These are phyloP conservation scores for Drosophila willistoni DNA, from an alignment of 1,140 invertebrate species.

Conservation along the genomic window DNA sequence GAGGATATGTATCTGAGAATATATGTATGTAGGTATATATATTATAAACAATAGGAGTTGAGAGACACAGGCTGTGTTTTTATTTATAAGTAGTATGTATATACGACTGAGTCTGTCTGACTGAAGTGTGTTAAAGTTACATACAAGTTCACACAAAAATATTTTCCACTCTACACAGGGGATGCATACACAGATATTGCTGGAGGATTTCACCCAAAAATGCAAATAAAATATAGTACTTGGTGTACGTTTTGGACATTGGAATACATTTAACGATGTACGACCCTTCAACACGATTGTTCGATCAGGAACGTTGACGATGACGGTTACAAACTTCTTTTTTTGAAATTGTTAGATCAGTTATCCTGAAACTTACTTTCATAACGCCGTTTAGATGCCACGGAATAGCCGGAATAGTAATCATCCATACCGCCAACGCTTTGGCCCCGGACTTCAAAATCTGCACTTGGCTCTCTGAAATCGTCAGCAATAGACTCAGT, in stretches of 20 bases:
- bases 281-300: conserved; percentile 12
- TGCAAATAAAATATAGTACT: too few species aligned
- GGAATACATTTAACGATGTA: conserved; percentile 1
- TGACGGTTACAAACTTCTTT: conserved; percentile 7
- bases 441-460: conserved; percentile 69
- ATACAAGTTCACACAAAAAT: background rate
- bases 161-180: too few species aligned
- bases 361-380: conserved; percentile 72
- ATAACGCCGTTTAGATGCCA: conserved; percentile 62
- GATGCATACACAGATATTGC: too few species aligned
- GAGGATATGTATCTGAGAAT: conserved; percentile 6
- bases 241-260: background rate
- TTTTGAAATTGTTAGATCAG: background rate
- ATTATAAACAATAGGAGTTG: background rate
- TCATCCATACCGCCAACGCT: conserved; percentile 79
- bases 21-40: background rate
- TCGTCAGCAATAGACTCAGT: conserved; percentile 78
- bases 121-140: conserved; percentile 3
- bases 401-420: conserved; percentile 77
- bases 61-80: background rate
- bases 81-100: background rate
- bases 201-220: too few species aligned
- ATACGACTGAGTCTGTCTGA: background rate
- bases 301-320: conserved; percentile 22
- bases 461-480: conserved; percentile 76